Conservation (phyloP, 2,797 vertebrate species). For the Paramormyrops hopkinsi region DNA sequence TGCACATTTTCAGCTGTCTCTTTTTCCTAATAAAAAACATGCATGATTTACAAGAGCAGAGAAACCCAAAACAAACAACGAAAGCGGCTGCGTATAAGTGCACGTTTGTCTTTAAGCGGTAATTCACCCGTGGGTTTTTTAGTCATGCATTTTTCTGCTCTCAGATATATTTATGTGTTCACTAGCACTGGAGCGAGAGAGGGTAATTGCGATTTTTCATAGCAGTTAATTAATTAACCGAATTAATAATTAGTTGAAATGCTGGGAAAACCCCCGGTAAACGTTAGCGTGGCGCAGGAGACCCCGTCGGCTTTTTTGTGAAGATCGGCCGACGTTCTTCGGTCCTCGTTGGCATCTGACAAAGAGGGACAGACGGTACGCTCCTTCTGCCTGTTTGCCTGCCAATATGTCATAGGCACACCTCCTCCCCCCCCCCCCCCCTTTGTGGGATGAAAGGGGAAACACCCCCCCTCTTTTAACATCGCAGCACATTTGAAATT, state of each 20-base stretch:
- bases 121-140: not conserved
- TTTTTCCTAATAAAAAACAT: not conserved
- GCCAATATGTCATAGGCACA: not conserved
- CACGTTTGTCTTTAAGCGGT: not conserved
- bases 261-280: not conserved
- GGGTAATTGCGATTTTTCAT: not conserved
- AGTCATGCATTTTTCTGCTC: not conserved
- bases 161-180: not conserved
- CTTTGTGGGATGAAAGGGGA: constrained; percentile 13
- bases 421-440: not conserved
- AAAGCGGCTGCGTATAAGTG: not conserved
- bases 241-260: not conserved
- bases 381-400: not conserved
- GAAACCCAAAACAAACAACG: not conserved
- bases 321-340: not conserved
- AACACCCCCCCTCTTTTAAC: constrained; percentile 14
- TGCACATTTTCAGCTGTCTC: not conserved
- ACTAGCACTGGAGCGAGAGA: not conserved
- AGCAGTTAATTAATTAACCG: not conserved
- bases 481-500: constrained; percentile 28
- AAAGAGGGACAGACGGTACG: not conserved
- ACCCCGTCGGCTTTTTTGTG: not conserved
- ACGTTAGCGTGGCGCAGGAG: not conserved
- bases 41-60: not conserved
- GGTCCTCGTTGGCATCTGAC: not conserved